Base-by-base conservation (phyloP, 2,113 vertebrate species). In the Pseudorhombus dupliciocellatus region DNA sequence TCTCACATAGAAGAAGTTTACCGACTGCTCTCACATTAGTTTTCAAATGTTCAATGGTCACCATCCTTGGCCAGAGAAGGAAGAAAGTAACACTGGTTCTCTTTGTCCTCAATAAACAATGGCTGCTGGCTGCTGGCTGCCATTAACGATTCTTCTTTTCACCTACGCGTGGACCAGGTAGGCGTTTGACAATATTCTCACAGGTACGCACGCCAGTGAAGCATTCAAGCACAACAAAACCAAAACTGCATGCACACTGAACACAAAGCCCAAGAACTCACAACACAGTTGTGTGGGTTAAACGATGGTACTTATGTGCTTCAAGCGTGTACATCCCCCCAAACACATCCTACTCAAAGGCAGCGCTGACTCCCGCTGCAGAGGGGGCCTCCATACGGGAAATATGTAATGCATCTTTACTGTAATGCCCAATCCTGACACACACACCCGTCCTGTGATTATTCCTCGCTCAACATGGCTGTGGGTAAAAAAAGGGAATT, bases 41-140 rank as follows among this genome's bases (percentile, higher is more conserved):
- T 81, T 87, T 60, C 61, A 71, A 75, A 85, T 84, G 78, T 84
- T 88, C 83, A 79, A 59, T 59, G 78, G 83, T 73, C 70, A 68
- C 58, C 66, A 46, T 73, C 59, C 14, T 54, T 28, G 77, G 78
- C 76, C 65, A 70, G 52, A 75, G 79, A 28, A 54, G 52, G 52
- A 85, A 71, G 53, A 70, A 81, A 66, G 25, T 68, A 81, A 81
- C 66, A 71, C 80, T 79, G 69, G 73, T 80, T 86, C 10, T 82
- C 58, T 75, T 73, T 52, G 66, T 66, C 66, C 71, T 77, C 10
- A n/a, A n/a, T n/a, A n/a, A 44, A 66, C 2, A 20, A 66, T 15
- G 31, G 60, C 65, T 74, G 28, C 64, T 85, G 87, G 84, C n/a
- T n/a, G n/a, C n/a, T n/a, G n/a, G n/a, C n/a, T 87, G 83, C 85